Base-by-base conservation (phyloP, 2,797 vertebrate genomes). In the Melanotaenia maccullochi region DNA sequence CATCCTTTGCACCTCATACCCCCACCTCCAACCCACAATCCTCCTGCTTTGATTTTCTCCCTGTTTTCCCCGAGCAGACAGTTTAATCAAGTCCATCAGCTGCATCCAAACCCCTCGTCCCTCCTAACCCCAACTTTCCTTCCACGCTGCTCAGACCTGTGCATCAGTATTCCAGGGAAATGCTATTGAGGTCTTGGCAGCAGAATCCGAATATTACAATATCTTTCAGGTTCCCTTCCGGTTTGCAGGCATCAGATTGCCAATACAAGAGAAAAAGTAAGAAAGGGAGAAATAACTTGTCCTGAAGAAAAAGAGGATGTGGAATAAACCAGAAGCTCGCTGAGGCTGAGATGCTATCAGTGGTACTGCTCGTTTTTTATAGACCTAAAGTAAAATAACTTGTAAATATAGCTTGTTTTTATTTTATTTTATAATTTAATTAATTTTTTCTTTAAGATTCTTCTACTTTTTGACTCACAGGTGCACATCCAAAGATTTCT, bases 41-140 rank as follows among this genome's bases (percentile, higher is more conserved):
- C 76, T 78, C 60, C 70, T 60, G 22, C 70, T 89, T 90, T 89
- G 80, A 90, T 92, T 91, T 90, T 87, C 83, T 85, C 51, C 63
- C 83, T 12, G 42, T 85, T 83, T 76, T 68, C 64, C 47, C 47
- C 60, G 71, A 87, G 72, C 83, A 83, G 91, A 92, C 92, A 92
- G 83, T 93, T 91, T 90, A 92, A 94, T 93, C 90, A 91, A 84
- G 87, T 87, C 66, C 51, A 79, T 86, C 68, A 32, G 69, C 83
- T 75, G 75, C 75, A 72, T 91, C 75, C 77, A 85, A 77, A 80
- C 72, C 78, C 13, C 4, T 8, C 14, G 38, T 40, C 18, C 9
- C 18, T 20, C 86, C 65, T 78, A 57, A 47, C 38, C 59, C 66
- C 56, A 28, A 11, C 79, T 52, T 61, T 67, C 61, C 65, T 49